These are phyloP conservation scores for Ictidomys tridecemlineatus DNA, from an alignment of 2,113 vertebrate genomes.

Conservation along the genomic window DNA sequence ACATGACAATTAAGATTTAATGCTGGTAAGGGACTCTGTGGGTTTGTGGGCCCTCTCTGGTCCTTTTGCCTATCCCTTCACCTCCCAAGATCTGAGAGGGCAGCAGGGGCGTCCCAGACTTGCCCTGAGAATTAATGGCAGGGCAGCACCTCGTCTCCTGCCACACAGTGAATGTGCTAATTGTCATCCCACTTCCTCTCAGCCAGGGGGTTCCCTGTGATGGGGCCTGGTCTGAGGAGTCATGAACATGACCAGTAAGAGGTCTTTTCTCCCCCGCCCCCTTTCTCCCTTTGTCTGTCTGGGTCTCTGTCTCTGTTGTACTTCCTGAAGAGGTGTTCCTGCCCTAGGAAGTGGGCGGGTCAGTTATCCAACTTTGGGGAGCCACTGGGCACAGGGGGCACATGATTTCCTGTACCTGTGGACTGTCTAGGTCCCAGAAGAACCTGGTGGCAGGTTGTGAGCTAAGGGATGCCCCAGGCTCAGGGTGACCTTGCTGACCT, in stretches of 20 bases:
- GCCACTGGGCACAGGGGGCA: not conserved
- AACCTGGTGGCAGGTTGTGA: not conserved
- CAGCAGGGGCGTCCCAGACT: not conserved
- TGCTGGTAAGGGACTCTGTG: accelerated
- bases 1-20: not conserved
- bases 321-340: not conserved
- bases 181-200: not conserved
- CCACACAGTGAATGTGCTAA: accelerated
- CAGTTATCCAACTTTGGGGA: not conserved
- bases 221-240: not conserved
- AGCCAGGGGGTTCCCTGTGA: not conserved
- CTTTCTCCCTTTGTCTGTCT: no score
- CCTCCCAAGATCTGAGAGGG: not conserved
- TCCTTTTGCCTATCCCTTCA: not conserved
- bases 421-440: not conserved
- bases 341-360: not conserved
- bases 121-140: no score
- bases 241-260: accelerated
- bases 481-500: constrained; percentile 40
- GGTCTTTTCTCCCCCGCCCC: not conserved
- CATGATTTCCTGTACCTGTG: not conserved
- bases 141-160: not conserved
- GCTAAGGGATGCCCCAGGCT: not conserved
- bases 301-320: not conserved
- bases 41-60: not conserved